A percentile compares a stretch with the other conserved stretches of the same genome.
Evolutionary conservation across 1,140 invertebrate species (phyloP).

Genomic region (Orius insidiosus): DNA sequence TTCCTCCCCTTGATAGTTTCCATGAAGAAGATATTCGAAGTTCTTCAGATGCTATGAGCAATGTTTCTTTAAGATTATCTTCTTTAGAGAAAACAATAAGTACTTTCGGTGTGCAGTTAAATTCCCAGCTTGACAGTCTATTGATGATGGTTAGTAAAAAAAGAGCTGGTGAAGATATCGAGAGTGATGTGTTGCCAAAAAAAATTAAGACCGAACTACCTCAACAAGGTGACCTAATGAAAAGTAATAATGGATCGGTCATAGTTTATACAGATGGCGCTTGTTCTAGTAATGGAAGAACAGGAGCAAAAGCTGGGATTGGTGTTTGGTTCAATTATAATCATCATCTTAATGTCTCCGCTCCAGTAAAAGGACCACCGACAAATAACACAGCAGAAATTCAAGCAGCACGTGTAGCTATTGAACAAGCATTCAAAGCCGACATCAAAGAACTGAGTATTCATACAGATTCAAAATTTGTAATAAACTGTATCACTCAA

Average conservation of each 20-base stretch:
- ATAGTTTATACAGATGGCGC: constrained; percentile 83
- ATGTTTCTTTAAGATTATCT: no score
- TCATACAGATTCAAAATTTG: constrained; percentile 81
- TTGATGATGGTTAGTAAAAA: neutral
- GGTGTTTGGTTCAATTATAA: constrained; percentile 83
- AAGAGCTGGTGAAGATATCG: constrained; percentile 2
- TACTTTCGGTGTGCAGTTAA: neutral
- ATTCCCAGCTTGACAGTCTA: neutral
- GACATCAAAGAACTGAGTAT: constrained; percentile 57
- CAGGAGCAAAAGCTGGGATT: constrained; percentile 66
- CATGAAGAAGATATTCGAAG: no score
- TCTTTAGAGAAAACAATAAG: constrained; percentile 5
- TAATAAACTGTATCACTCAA: constrained; percentile 73
- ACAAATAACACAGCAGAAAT: constrained; percentile 99
- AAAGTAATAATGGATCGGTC: constrained; percentile 38
- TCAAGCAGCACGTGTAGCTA: constrained; percentile 70
- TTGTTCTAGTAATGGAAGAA: constrained; percentile 59
- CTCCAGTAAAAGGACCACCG: constrained; percentile 58
- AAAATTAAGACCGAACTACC: neutral
- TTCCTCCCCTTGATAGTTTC: no score
- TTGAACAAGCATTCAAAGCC: constrained; percentile 46
- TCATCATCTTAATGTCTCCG: constrained; percentile 64
- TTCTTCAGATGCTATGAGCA: no score
- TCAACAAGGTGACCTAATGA: neutral
- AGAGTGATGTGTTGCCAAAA: neutral